Base-by-base conservation (phyloP, 2,888 invertebrate genomes). In the Ommatoiulus sabulosus region DNA sequence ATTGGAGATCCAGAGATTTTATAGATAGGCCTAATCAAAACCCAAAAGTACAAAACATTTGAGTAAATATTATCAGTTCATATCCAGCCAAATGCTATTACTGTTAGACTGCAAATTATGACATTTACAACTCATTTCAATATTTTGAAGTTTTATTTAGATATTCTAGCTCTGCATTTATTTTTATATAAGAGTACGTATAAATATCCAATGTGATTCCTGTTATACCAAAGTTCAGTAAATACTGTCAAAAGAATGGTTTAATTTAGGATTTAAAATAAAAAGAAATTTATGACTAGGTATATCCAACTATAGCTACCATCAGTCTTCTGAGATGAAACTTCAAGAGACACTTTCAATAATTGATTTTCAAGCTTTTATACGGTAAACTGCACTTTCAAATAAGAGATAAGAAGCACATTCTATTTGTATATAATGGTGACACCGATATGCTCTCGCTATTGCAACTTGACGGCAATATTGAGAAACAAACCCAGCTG, bases 351-450 rank as follows among this genome's bases (percentile, higher is more conserved):
- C 80, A 80, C 24, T 80, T 80, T 8, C 7, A 80, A 24, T 72
- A 24, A 80, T 80, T 24, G 24, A 80, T 24, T 80, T 80, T 80
- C 35, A 80, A 24, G 12, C 35, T 80, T 80, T 72, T 24, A 80
- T 80, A 15, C 35, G 12, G 24, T 80, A 80, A 80, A 80, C 35
- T 80, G 80, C 80, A 35, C 3, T 80, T 80, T n/a, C 6, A 72
- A 72, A 72, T 72, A 35, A 80, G 15, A 80, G n/a, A 24, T 80
- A 80, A 80, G 3, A 80, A 80, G 80, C 80, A 80, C 80, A 80
- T 6, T 80, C 80, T 35, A 80, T 80, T 35, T 35, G 80, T 80
- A 80, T 35, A 80, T n/a, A 80, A 80, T 80, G 80, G 80, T 80
- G 24, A 80, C 80, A 80, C 35, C 35, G 80, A 80, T 80, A 80